phyloP scores from a whole-genome alignment of 2,888 invertebrate genomes.

The Adelognathus sp. region DNA sequence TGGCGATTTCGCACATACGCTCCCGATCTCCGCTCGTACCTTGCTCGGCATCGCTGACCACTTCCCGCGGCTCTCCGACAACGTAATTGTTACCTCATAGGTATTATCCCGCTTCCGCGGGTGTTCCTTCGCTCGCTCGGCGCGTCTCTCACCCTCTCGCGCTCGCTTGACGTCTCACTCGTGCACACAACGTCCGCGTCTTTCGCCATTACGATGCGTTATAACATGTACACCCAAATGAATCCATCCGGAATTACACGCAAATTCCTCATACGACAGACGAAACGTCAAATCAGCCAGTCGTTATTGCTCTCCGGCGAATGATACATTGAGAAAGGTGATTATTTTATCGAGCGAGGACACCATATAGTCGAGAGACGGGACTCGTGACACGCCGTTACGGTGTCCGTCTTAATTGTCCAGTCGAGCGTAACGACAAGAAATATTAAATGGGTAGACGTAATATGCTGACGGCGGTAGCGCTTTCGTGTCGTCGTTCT shows the following conservation, averaged over 20 bases:
- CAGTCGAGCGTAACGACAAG: slow-evolving; percentile 10
- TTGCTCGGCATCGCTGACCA: slow-evolving; percentile 63
- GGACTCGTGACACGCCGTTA: not conserved
- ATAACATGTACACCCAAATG: not conserved
- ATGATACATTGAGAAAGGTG: not conserved
- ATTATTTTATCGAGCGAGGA: not conserved
- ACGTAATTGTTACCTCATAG: slow-evolving; percentile 77
- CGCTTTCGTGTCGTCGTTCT: too few species aligned
- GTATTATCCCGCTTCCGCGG: slow-evolving; percentile 59
- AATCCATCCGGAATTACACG: slow-evolving; percentile 9
- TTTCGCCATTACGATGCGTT: not conserved
- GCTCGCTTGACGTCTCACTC: slow-evolving; percentile 67
- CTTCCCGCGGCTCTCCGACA: slow-evolving; percentile 65
- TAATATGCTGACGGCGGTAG: not conserved
- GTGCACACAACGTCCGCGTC: not conserved
- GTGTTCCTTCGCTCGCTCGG: not conserved
- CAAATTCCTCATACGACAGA: not conserved
- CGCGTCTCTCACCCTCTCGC: slow-evolving; percentile 56
- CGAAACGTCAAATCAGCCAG: not conserved
- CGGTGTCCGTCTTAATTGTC: not conserved
- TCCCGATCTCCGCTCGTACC: slow-evolving; percentile 8
- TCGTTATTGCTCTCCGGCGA: not conserved
- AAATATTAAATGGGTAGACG: not conserved
- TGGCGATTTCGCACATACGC: slow-evolving; percentile 7
- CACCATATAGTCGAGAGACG: not conserved